A percentile compares a stretch with the other conserved stretches of the same genome.
Evolutionary conservation across 2,113 vertebrate genomes (phyloP).

Genomic region (Python bivittatus): DNA sequence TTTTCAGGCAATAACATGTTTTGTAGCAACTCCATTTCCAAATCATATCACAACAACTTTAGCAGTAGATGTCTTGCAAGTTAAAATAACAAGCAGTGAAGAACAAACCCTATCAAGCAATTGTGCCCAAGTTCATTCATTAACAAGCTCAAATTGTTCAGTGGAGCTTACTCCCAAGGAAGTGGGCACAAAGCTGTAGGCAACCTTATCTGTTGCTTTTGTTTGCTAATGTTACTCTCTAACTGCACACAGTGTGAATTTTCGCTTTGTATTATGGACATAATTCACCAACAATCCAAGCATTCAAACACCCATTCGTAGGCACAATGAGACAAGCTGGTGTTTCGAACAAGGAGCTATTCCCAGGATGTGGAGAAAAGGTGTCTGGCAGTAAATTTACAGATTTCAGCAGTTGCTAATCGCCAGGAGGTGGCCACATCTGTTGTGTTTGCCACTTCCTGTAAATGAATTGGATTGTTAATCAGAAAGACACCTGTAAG

Average conservation of each 20-base stretch:
- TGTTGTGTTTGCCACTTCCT: not conserved
- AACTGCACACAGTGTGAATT: not conserved
- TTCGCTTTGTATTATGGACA: not conserved
- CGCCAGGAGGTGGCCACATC: not conserved
- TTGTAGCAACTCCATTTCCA: not conserved
- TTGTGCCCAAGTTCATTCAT: not conserved
- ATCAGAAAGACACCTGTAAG: rapidly evolving
- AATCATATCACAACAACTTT: not conserved
- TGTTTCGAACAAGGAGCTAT: constrained; percentile 13
- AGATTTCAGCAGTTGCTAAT: rapidly evolving
- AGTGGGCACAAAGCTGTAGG: not conserved
- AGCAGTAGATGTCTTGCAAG: not conserved
- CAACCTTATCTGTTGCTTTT: not conserved
- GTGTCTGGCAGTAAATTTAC: constrained; percentile 16
- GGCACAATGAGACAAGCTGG: not conserved
- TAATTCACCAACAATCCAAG: not conserved
- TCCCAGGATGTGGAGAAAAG: constrained; percentile 24
- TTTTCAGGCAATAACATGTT: not conserved
- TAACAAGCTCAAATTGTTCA: not conserved
- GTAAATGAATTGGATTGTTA: not conserved
- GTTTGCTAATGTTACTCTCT: not conserved
- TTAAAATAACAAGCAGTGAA: not conserved
- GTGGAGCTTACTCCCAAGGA: too few species aligned
- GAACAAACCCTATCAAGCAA: not conserved
- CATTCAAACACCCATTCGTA: not conserved